Evolutionary conservation across 2,113 vertebrate species (phyloP), one percentile per base, ranked within the genome.

Genomic region (Eclectus roratus): DNA sequence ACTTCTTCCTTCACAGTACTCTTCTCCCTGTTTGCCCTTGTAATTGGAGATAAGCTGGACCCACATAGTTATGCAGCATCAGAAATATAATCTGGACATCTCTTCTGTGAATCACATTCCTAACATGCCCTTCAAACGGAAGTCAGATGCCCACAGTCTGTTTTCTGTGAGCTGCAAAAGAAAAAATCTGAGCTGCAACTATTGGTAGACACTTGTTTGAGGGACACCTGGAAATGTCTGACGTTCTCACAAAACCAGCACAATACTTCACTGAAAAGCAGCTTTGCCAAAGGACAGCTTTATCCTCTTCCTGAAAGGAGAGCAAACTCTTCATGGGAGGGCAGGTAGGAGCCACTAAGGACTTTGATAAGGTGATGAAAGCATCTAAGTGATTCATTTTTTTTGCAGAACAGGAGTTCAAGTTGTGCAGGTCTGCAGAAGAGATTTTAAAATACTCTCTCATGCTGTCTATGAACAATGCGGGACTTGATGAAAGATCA

Each of bases 301-400:
- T 86, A 93, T 88, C 81, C 9, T 29, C 61, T 83, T 94, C 94
- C 85, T 66, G 74, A 93, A 94, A 89, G 70, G 60, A 89, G 78
- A 92, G 91, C 88, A 89, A 70, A 84, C 86, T 61, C 88, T 85
- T 94, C 83, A 39, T 70, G 80, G 76, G 85, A 81, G 77, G 84
- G 88, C 61, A 81, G 56, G 50, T 50, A 77, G 60, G n/a, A 90
- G 56, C 61, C 35, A 25, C 70, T 31, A 69, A 81, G 68, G 84
- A 85, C 93, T 93, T 90, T 94, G 93, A 85, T 93, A 93, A 58
- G 53, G 66, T 80, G 64, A 94, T 87, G 84, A 95, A 96, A 95
- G 78, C 29, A 27, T 85, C 11, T 1, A 46, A 85, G 46, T 78
- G 66, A 83, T 87, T 95, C 87, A 64, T 37, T 63, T 94, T 85